A percentile compares a stretch with the other conserved stretches of the same genome.
phyloP scores from a whole-genome alignment of 2,888 invertebrate genomes.

The Blastobasis lacticolella region DNA sequence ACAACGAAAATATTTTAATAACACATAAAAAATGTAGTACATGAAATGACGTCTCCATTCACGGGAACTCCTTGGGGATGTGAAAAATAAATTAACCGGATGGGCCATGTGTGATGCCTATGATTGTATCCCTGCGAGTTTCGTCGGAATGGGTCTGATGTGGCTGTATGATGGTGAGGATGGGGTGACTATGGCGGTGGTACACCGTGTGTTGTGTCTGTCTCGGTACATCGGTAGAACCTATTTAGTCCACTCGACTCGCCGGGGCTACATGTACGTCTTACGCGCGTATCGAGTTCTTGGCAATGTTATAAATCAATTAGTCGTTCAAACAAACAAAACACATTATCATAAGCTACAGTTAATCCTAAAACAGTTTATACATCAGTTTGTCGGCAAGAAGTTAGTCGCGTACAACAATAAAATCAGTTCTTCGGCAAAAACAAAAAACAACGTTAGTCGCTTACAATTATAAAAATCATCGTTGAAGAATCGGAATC shows the following conservation, averaged over 20 bases:
- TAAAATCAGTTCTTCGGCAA: too few species aligned
- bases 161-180: conserved; percentile 28
- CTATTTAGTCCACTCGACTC: too few species aligned
- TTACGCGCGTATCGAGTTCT: conserved; percentile 7
- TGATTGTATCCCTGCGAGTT: conserved; percentile 11
- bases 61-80: conserved; percentile 28
- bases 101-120: conserved; percentile 29
- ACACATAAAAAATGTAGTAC: conserved; percentile 58
- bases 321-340: conserved; percentile 22
- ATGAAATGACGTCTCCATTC: conserved; percentile 52
- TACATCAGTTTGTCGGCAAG: background rate
- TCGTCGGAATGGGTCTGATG: conserved; percentile 19
- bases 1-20: conserved; percentile 49
- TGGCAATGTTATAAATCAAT: conserved; percentile 8
- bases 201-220: conserved; percentile 62
- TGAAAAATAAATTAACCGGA: conserved; percentile 41
- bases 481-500: conserved; percentile 23
- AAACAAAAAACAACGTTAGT: conserved; percentile 1
- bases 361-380: too few species aligned
- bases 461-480: conserved; percentile 12
- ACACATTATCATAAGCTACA: conserved; percentile 15
- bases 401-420: background rate
- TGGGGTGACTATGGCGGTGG: conserved; percentile 44
- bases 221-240: conserved; percentile 19
- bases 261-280: conserved; percentile 1